phyloP scores from a whole-genome alignment of 2,888 invertebrate species.

The Salticus scenicus region DNA sequence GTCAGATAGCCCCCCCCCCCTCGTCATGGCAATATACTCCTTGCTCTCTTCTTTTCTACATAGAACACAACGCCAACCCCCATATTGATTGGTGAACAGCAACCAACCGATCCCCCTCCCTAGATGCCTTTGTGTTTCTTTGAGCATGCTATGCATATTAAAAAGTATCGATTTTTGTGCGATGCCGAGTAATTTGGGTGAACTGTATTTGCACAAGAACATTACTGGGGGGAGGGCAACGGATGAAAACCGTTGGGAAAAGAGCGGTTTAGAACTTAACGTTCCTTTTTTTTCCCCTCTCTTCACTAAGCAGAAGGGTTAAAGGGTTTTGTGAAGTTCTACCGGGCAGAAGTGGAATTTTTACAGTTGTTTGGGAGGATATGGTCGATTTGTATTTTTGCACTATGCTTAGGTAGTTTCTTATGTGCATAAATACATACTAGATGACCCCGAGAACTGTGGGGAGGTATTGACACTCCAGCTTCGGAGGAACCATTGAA shows the following conservation, averaged over 20 bases:
- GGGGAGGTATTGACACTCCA: constrained; percentile 55
- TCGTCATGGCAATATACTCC: constrained; percentile 9
- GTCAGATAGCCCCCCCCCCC: constrained; percentile 49
- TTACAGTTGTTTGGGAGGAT: constrained; percentile 52
- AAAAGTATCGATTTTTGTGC: constrained; percentile 73
- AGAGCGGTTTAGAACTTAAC: constrained; percentile 43
- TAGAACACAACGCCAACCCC: constrained; percentile 41
- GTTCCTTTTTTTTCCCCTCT: constrained; percentile 32
- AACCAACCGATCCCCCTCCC: constrained; percentile 15
- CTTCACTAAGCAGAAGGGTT: constrained; percentile 18
- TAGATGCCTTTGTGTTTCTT: constrained; percentile 71
- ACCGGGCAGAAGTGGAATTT: constrained; percentile 54
- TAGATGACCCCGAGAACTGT: constrained; percentile 57
- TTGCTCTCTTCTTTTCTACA: constrained; percentile 43
- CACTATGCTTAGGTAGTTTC: constrained; percentile 24
- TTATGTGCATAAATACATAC: constrained; percentile 68
- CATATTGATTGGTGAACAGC: constrained; percentile 59
- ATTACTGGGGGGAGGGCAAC: constrained; percentile 47
- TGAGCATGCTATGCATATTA: constrained; percentile 73
- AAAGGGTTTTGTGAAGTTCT: constrained; percentile 50
- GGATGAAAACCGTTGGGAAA: constrained; percentile 27
- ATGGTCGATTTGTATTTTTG: constrained; percentile 66
- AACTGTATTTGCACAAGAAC: constrained; percentile 70
- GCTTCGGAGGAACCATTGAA: constrained; percentile 49
- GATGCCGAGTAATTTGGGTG: constrained; percentile 72